Evolutionary conservation across 2,797 vertebrate species (phyloP).

Genomic region (Orestias chungarensis): DNA sequence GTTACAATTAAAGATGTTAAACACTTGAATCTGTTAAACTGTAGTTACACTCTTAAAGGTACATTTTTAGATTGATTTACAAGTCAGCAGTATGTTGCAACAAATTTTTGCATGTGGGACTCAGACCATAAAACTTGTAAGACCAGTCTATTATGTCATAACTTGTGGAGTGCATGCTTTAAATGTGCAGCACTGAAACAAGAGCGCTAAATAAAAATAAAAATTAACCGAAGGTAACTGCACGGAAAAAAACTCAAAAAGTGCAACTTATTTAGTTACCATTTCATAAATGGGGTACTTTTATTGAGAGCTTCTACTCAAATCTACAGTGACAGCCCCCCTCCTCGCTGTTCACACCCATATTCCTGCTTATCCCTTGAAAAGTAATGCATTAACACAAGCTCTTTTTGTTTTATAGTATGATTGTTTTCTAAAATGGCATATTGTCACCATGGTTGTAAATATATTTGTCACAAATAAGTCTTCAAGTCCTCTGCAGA

Average conservation of each 20-base stretch:
- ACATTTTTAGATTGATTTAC: not conserved
- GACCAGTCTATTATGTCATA: slow-evolving; percentile 3
- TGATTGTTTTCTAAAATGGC: not conserved
- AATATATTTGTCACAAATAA: not conserved
- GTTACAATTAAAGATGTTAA: not conserved
- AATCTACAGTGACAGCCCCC: not conserved
- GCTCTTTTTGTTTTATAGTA: not conserved
- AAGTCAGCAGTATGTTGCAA: not conserved
- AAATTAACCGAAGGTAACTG: not conserved
- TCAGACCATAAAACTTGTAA: not conserved
- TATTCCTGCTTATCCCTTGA: not conserved
- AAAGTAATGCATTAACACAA: not conserved
- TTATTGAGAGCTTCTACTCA: not conserved
- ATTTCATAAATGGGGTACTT: not conserved
- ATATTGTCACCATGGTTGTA: not conserved
- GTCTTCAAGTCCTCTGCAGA: not conserved
- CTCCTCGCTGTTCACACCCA: not conserved
- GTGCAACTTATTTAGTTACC: not conserved
- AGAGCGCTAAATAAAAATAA: not conserved
- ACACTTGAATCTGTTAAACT: not conserved
- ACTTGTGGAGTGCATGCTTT: slow-evolving; percentile 1
- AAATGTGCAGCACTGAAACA: not conserved
- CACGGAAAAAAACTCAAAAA: not conserved
- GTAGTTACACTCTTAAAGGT: not conserved
- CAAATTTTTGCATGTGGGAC: not conserved